Base-by-base conservation (phyloP, 1,140 invertebrate species). In the Whitmania pigra region DNA sequence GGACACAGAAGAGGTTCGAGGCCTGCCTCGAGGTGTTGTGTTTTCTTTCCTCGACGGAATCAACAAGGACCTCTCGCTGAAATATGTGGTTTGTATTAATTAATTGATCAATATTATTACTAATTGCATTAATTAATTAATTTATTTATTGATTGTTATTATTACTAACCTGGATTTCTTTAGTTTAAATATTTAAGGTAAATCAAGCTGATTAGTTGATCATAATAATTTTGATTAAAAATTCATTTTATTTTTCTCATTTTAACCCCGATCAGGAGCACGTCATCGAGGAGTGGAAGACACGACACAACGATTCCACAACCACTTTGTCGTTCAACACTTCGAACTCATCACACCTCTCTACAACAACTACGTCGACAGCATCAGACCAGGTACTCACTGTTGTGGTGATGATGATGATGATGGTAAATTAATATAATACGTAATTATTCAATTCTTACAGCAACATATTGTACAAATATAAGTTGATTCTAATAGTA, bases 251-350 rank as follows among this genome's bases (percentile, higher is more conserved):
- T 43, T 5, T 43, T 5, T 6, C 9, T 63, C 9, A 63, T 29
- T 72, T 73, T 66, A 43, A 6, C 5, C 40, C 5, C 43, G 0
- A 49, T 60, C 75, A 87, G 82, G 93, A 98, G 80, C 93, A 98
- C 80, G 87, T 97, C 0, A 92, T 99, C 29, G 85, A 89, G 74
- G 86, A 87, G 13, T 97, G 93, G 86, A 89, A 71, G 95, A 98
- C 75, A 88, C 85, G 1, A 91, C 89, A 79, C 84, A 89, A 0
- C 78, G 90, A 20, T 92, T 96, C 76, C 95, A 98, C 78, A 94
- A 97, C 80, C 88, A 89, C 18, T 83, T 98, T 22, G 87, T 94
- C 4, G 78, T 80, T 67, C 74, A 80, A 31, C 80, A 83, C 69
- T 76, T 80, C 68, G 78, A 79, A 29, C 77, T 77, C 67, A 77